Base-by-base conservation (phyloP, 2,888 invertebrate genomes). In the Camptogramma bilineatum region DNA sequence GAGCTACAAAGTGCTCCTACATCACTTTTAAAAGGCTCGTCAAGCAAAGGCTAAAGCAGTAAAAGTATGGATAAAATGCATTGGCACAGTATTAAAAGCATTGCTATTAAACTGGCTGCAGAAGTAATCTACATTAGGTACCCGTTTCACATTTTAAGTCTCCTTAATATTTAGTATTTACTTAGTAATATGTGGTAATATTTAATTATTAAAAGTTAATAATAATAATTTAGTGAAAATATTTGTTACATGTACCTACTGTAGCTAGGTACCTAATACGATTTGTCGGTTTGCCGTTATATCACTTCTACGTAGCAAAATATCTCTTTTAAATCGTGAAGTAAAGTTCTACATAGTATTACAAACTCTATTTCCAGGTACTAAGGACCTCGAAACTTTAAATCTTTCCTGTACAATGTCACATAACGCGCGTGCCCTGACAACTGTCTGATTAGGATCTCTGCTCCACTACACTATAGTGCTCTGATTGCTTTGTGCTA, bases 1-100 rank as follows among this genome's bases (percentile, higher is more conserved):
- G 82, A 81, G 81, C 81, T 78, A 76, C 79, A 82, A 84, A 87
- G 85, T 85, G 85, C 83, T 80, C 66, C 79, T 75, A 75, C 76
- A 73, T 80, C 79, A 75, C 71, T 75, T 77, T 75, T 81, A 78
- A 83, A 84, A 82, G 77, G 78, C 77, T 79, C 79, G 77, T 81
- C 81, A 80, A 75, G 72, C 69, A 70, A 70, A 66, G 70, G 66
- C 60, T 61, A 60, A 70, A 65, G 53, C 34, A 19, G 39, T 54
- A 58, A 62, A 62, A 74, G 73, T 71, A 69, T 69, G 70, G 66
- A 71, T 72, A 75, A 72, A 77, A 73, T 63, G 64, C 54, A 39
- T 64, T 63, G 64, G 66, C 69, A 65, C 56, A 51, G 34, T 53
- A 42, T 51, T 28, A 44, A 42, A 52, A 9, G 13, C 39, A 39